phyloP scores from a whole-genome alignment of 2,888 invertebrate genomes.

The Orchesella flavescens region DNA sequence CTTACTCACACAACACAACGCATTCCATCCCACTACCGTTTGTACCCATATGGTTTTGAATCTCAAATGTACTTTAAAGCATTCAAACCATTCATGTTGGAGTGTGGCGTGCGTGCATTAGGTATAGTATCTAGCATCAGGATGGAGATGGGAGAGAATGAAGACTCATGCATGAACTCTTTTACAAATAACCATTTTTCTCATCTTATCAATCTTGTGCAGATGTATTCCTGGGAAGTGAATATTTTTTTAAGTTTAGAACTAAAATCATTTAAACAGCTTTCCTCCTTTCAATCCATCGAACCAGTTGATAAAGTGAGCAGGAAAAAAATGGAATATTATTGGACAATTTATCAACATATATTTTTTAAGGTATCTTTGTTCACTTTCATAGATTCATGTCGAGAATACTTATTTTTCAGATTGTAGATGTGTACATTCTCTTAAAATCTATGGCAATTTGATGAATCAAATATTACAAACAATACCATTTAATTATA shows the following conservation, averaged over 20 bases:
- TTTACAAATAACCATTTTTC: conserved; percentile 73
- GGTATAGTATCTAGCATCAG: background rate
- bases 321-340: conserved; percentile 16
- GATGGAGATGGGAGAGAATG: conserved; percentile 51
- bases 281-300: conserved; percentile 57
- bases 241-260: conserved; percentile 72
- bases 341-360: too few relatives aligned
- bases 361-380: too few relatives aligned
- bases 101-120: background rate
- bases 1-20: conserved; percentile 25
- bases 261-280: conserved; percentile 70
- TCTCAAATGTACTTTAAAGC: conserved; percentile 42
- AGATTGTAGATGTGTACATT: too few relatives aligned
- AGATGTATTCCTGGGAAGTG: conserved; percentile 72
- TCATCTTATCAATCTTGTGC: conserved; percentile 73
- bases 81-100: conserved; percentile 15
- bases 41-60: conserved; percentile 59
- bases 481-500: too few relatives aligned
- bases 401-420: background rate
- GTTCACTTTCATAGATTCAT: too few relatives aligned
- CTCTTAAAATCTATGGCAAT: too few relatives aligned
- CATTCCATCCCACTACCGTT: conserved; percentile 42
- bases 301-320: conserved; percentile 58
- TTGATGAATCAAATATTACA: too few relatives aligned
- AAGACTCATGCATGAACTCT: conserved; percentile 66